Percentiles rank a stretch among this genome's conserved stretches.
phyloP scores from a whole-genome alignment of 30 jellyfish, hydroid and myxozoan genomes.

The Turritopsis rubra region DNA sequence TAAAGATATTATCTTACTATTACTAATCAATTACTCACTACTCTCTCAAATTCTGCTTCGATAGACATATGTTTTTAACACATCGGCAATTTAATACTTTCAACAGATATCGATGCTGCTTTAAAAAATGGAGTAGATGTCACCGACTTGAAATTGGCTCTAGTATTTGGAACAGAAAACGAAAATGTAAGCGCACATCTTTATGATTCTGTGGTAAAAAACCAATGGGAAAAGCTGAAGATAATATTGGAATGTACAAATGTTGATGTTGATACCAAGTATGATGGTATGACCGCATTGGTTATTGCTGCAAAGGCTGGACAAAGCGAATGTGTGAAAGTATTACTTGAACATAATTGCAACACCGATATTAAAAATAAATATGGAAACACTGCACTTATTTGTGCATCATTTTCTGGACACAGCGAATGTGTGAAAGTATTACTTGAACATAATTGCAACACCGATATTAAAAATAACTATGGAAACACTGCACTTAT shows the following conservation, averaged over 20 bases:
- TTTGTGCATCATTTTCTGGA: not conserved
- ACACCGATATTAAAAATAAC: not conserved
- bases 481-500: not conserved
- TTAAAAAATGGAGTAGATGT: too few relatives aligned
- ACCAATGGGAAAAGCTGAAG: not conserved
- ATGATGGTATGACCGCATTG: not conserved
- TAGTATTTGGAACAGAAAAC: not conserved
- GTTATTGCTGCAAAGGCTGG: not conserved
- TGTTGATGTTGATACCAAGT: not conserved
- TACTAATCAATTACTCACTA: not conserved
- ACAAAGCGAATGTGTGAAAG: not conserved
- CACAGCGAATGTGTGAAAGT: not conserved
- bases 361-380: not conserved
- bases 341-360: not conserved
- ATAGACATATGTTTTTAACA: too few relatives aligned
- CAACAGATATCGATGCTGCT: too few relatives aligned
- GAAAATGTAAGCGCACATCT: not conserved
- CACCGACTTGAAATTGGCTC: too few relatives aligned
- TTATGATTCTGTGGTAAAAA: not conserved
- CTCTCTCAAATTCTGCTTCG: too few relatives aligned
- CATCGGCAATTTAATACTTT: too few relatives aligned
- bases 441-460: not conserved
- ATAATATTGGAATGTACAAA: not conserved
- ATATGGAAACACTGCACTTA: not conserved
- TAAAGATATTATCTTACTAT: too few relatives aligned